These are phyloP conservation scores for Melospiza melodia DNA, from an alignment of 2,113 vertebrate species.

Conservation along the genomic window DNA sequence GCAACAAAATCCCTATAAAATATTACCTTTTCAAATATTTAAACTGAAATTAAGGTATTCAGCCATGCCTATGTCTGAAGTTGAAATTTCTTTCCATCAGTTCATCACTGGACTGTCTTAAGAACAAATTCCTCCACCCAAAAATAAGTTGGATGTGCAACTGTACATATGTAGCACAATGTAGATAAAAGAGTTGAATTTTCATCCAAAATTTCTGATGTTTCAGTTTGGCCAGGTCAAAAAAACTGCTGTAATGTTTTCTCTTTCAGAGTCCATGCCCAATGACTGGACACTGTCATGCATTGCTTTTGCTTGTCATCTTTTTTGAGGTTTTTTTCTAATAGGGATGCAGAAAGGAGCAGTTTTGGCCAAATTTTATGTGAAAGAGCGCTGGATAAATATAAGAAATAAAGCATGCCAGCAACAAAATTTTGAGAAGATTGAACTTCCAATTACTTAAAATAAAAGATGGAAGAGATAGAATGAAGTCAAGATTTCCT, in stretches of 20 bases:
- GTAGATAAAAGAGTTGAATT: not conserved
- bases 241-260: not conserved
- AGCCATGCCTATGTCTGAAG: not conserved
- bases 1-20: not conserved
- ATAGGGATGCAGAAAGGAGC: rapidly evolving
- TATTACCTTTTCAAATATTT: not conserved
- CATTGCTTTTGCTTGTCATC: not conserved
- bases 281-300: not conserved
- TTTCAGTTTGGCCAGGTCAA: not conserved
- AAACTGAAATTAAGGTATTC: not conserved
- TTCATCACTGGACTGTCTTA: not conserved
- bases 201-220: not conserved
- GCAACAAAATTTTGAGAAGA: not conserved
- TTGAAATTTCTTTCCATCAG: not conserved
- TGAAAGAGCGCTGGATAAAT: not conserved
- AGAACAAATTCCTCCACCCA: not conserved
- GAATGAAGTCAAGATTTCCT: not conserved
- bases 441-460: not conserved
- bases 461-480: not conserved
- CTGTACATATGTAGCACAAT: not conserved
- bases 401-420: not conserved
- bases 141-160: not conserved
- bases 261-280: not conserved
- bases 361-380: not conserved
- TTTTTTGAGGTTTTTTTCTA: not conserved